Evolutionary conservation across 1,140 invertebrate genomes (phyloP), one percentile per base, ranked within the genome.

Genomic region (Metaphire vulgaris): DNA sequence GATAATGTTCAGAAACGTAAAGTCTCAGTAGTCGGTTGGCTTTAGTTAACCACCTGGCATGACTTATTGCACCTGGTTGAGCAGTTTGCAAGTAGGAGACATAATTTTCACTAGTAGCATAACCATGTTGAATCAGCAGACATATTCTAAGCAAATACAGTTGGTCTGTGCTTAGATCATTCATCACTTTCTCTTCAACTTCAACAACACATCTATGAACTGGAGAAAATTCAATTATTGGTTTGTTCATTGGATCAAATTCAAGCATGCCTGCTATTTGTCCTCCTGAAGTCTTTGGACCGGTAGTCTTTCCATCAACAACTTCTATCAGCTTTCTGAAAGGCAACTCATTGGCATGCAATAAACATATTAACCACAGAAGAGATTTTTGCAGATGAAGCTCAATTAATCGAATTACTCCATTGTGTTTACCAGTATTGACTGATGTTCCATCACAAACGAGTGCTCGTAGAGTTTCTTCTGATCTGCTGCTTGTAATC

Each of bases 91-190:
- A 65, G 56, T 65, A 65, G 56, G 56, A 65, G 56, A 65, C n/a
- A n/a, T 65, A n/a, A 65, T 65, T n/a, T n/a, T 65, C 14, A n/a
- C n/a, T n/a, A 65, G 56, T n/a, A 65, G 14, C n/a, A n/a, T 15
- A 65, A 65, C 56, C 56, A 65, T 65, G 56, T n/a, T n/a, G n/a
- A 65, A 65, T 65, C 56, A 65, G 56, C 56, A 65, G 56, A 65
- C 56, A 65, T 65, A 65, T 65, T 65, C n/a, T 65, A 65, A 65
- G 56, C 56, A 65, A 65, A 65, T 65, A 14, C 14, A 65, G 56
- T n/a, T 65, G 56, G n/a, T 65, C 14, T 65, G 56, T 65, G n/a
- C 14, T 65, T n/a, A 65, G n/a, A 65, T 65, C n/a, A 65, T 65
- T 65, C 56, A 65, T 65, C 56, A 65, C 56, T 15, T 14, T 65